A percentile compares a stretch with the other conserved stretches of the same genome.
Conservation (phyloP, 2,888 invertebrate genomes). For the Noctua janthina region DNA sequence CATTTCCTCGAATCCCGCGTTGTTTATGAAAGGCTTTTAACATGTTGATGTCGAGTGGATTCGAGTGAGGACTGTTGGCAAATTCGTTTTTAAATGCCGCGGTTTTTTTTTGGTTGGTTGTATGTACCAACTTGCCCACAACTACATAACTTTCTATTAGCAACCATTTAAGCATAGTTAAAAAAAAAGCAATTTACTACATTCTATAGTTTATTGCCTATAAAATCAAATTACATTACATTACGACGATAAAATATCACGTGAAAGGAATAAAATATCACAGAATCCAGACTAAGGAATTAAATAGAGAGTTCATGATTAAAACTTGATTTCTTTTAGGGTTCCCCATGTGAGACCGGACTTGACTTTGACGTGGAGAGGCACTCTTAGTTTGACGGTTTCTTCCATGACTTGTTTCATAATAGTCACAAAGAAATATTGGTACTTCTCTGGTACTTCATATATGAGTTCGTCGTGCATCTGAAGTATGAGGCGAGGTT, state of each 20-base stretch:
- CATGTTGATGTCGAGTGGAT: constrained; percentile 36
- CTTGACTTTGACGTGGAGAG: constrained; percentile 97
- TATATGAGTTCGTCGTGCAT: constrained; percentile 99
- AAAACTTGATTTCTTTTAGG: constrained; percentile 75
- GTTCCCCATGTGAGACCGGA: constrained; percentile 95
- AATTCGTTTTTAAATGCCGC: constrained; percentile 40
- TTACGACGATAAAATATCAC: constrained; percentile 57
- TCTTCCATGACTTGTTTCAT: constrained; percentile 95
- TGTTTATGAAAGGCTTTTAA: constrained; percentile 53
- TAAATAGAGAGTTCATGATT: constrained; percentile 41
- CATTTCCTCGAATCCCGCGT: constrained; percentile 39
- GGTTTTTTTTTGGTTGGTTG: constrained; percentile 4
- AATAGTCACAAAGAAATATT: constrained; percentile 90
- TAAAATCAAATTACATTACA: constrained; percentile 53
- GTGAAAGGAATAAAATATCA: constrained; percentile 71
- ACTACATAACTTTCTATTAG: constrained; percentile 7
- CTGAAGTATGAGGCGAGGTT: constrained; percentile 95
- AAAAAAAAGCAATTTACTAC: constrained; percentile 31
- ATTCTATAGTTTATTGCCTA: constrained; percentile 54
- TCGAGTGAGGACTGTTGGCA: constrained; percentile 24
- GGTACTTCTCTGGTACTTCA: constrained; percentile 93
- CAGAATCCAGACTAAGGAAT: constrained; percentile 64
- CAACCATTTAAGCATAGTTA: constrained; percentile 29
- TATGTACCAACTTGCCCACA: not conserved
- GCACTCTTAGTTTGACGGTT: constrained; percentile 93